phyloP scores from a whole-genome alignment of 2,797 vertebrate species.

The Champsocephalus gunnari region DNA sequence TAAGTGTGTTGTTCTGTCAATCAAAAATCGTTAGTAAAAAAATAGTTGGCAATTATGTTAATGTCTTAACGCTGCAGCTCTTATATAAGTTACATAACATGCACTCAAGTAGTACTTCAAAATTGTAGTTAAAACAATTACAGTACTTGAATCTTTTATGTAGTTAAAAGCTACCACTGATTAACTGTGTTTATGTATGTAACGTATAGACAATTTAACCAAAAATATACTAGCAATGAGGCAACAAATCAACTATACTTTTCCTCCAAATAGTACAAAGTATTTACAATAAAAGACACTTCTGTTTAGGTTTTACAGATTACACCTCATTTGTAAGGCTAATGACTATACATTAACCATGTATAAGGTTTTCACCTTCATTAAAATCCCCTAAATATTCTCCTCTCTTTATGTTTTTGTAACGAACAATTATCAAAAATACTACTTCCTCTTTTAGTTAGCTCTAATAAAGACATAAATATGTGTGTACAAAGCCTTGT shows the following conservation, averaged over 20 bases:
- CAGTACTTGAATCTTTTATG: not conserved
- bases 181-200: conserved; percentile 7
- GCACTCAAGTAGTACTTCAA: not conserved
- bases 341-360: conserved; percentile 25
- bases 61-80: too few relatives aligned
- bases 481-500: conserved; percentile 24
- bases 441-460: conserved; percentile 40
- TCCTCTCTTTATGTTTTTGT: conserved; percentile 35
- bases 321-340: conserved; percentile 16
- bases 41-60: too few relatives aligned
- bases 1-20: too few relatives aligned
- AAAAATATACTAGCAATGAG: conserved; percentile 14
- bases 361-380: conserved; percentile 17
- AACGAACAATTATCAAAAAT: conserved; percentile 49
- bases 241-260: conserved; percentile 9
- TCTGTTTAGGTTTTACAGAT: conserved; percentile 38
- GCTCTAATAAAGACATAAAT: conserved; percentile 53
- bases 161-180: not conserved
- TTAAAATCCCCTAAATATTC: conserved; percentile 13
- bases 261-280: not conserved
- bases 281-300: conserved; percentile 6
- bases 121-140: conserved; percentile 1
- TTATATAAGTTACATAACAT: not conserved
- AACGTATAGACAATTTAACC: conserved; percentile 36
- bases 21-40: too few relatives aligned